phyloP scores from a whole-genome alignment of 2,888 invertebrate species.

The Sthenelais limicola region DNA sequence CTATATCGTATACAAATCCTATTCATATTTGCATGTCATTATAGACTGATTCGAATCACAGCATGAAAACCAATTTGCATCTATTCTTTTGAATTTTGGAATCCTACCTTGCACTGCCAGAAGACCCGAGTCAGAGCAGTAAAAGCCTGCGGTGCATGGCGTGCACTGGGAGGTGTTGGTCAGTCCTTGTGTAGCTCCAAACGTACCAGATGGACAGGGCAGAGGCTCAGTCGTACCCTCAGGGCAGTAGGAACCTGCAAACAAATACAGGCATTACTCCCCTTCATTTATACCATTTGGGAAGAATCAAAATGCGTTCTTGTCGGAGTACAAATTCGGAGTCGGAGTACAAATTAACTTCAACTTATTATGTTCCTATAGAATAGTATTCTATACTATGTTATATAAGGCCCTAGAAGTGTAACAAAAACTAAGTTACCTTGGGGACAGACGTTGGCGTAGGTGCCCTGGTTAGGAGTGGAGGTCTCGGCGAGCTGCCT shows the following conservation, averaged over 20 bases:
- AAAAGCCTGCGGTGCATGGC: conserved; percentile 55
- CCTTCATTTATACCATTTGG: no score
- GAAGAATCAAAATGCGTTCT: no score
- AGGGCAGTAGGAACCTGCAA: conserved; percentile 66
- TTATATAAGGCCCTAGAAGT: no score
- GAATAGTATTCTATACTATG: no score
- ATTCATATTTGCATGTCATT: no score
- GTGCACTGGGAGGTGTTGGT: conserved; percentile 62
- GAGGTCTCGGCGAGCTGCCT: conserved; percentile 59
- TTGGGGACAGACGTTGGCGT: conserved; percentile 69
- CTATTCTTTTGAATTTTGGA: no score
- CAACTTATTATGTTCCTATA: conserved; percentile 8
- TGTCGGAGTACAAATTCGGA: no score
- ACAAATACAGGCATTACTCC: no score
- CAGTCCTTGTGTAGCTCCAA: conserved; percentile 60
- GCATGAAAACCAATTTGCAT: no score
- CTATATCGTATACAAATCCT: no score
- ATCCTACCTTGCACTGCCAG: conserved; percentile 45
- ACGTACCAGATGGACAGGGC: conserved; percentile 66
- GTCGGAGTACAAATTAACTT: not conserved
- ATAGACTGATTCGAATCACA: no score
- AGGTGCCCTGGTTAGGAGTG: conserved; percentile 62
- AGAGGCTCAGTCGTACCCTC: conserved; percentile 63
- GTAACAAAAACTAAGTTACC: conserved; percentile 54
- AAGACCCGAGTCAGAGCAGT: conserved; percentile 48